A percentile compares a stretch with the other conserved stretches of the same genome.
phyloP scores from a whole-genome alignment of 2,797 vertebrate species.

The Alosa sapidissima region DNA sequence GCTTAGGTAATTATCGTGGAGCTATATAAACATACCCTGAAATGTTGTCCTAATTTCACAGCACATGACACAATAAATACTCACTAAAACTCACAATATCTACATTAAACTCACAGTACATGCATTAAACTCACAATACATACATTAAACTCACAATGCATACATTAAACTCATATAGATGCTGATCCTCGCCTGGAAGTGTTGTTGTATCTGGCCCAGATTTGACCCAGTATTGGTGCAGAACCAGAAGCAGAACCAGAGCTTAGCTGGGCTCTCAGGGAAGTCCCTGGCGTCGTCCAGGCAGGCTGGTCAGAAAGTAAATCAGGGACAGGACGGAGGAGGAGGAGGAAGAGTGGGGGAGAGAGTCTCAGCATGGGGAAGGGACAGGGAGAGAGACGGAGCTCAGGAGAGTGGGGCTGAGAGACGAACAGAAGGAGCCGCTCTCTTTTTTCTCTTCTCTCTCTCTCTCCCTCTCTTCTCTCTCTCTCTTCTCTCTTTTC shows the following conservation, averaged over 20 bases:
- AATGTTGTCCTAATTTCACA: neutral
- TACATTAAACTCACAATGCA: no score
- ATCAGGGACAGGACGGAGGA: neutral
- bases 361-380: neutral
- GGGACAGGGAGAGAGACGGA: neutral
- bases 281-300: neutral
- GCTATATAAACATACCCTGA: neutral
- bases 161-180: no score
- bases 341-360: neutral
- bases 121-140: no score
- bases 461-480: neutral
- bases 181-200: neutral
- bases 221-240: neutral
- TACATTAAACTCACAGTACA: no score
- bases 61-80: neutral
- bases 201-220: neutral
- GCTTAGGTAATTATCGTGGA: neutral
- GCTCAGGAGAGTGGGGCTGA: neutral
- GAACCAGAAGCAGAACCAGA: neutral
- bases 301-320: neutral
- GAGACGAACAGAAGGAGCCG: neutral
- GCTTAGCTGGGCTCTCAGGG: neutral
- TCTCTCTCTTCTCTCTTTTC: neutral
- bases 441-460: neutral
- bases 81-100: no score